Base-by-base conservation (phyloP, 2,797 vertebrate genomes). In the Tragelaphus eurycerus region DNA sequence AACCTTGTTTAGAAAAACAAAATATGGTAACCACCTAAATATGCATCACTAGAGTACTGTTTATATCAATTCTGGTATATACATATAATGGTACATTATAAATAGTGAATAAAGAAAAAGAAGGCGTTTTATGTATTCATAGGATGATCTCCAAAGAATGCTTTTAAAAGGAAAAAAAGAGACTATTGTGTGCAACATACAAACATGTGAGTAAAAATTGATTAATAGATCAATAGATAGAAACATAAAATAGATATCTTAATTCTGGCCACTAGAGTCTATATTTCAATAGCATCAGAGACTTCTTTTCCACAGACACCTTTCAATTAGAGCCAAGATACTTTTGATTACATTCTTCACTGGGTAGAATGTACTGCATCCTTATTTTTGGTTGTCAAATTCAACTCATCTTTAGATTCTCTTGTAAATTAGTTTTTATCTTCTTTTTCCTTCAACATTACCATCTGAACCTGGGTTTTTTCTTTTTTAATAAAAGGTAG, bases 1-100 rank as follows among this genome's bases (percentile, higher is more conserved):
- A 92, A 93, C 8, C 34, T 67, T 93, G 14, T 74, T 95, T 92
- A 43, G 86, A 86, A 96, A 89, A 89, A 52, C 38, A 93, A 92
- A 87, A 60, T 93, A 71, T 38, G 4, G 31, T 62, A 82, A 34
- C 60, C 55, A 79, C 25, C 38, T 83, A 93, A 89, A 74, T 90
- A 95, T 48, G 21, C 46, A 82, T 19, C 59, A 78, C 55, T 17
- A 88, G 0, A 92, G 27, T 48, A 48, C 11, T 90, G 6, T 54
- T 90, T 57, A 50, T 54, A 52, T 31, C 85, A 96, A 81, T 67
- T 87, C 38, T 48, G 62, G 48, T 86, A 1, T 74, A 95, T 19
- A 50, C 3, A 74, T 64, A 27, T 14, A 83, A 83, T 38, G 7
- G 10, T 48, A 74, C 86, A 86, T 88, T 87, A 94, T 85, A 21